phyloP scores from a whole-genome alignment of 2,888 invertebrate species.

The Xanthorhoe spadicearia region DNA sequence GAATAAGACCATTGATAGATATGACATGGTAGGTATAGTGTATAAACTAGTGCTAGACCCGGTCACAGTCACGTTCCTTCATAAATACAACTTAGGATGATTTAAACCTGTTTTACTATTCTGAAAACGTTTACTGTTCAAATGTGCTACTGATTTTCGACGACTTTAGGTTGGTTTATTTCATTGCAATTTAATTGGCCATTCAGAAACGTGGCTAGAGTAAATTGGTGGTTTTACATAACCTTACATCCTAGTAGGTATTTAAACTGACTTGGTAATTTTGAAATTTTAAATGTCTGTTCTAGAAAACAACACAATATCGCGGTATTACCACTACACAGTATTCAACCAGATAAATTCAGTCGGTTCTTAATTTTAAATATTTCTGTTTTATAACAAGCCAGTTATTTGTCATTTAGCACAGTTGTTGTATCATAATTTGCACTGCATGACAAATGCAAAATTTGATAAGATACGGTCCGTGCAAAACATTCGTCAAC shows the following conservation, averaged over 20 bases:
- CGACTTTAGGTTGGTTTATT: slow-evolving; percentile 41
- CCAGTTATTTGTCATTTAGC: slow-evolving; percentile 4
- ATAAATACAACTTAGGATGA: slow-evolving; percentile 61
- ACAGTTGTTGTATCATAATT: slow-evolving; percentile 45
- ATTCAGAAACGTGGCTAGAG: too few relatives aligned
- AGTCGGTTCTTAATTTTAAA: too few relatives aligned
- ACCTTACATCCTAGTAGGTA: too few relatives aligned
- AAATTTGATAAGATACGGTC: slow-evolving; percentile 59
- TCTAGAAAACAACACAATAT: too few relatives aligned
- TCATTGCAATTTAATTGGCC: too few relatives aligned
- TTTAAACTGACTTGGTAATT: too few relatives aligned
- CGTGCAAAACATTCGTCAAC: slow-evolving; percentile 25
- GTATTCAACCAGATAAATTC: too few relatives aligned
- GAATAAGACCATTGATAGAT: too few relatives aligned
- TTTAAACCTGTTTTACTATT: slow-evolving; percentile 53
- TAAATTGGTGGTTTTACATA: too few relatives aligned
- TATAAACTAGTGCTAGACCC: neutral
- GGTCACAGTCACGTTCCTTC: slow-evolving; percentile 41
- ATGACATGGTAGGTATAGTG: too few relatives aligned
- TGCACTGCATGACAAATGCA: slow-evolving; percentile 58
- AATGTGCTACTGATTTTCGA: slow-evolving; percentile 53
- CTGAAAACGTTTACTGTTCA: slow-evolving; percentile 21
- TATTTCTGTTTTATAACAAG: neutral
- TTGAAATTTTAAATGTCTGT: too few relatives aligned
- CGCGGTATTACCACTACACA: too few relatives aligned